A percentile compares a stretch with the other conserved stretches of the same genome.
phyloP scores from a whole-genome alignment of 2,113 vertebrate species.

The Archilochus colubris region DNA sequence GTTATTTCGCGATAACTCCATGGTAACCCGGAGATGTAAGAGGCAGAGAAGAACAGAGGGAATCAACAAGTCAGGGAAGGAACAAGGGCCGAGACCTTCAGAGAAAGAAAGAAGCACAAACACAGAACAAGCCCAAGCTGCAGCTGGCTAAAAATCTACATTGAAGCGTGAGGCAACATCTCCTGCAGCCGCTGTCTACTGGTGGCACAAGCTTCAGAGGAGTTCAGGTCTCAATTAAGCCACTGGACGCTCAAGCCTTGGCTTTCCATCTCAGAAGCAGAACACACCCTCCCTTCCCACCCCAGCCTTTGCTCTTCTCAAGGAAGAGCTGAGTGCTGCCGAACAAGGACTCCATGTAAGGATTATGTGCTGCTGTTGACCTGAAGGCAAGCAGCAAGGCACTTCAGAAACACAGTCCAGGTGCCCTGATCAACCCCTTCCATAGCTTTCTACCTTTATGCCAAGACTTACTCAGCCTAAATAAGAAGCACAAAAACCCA shows the following conservation, averaged over 20 bases:
- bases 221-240: background rate
- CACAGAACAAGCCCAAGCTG: background rate
- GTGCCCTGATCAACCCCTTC: background rate
- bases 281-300: background rate
- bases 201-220: background rate
- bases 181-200: background rate
- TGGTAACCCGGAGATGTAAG: conserved; percentile 70
- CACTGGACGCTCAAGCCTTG: background rate
- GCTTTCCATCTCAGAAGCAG: background rate
- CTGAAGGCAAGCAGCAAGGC: background rate
- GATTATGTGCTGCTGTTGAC: background rate
- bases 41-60: conserved; percentile 50
- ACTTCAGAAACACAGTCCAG: background rate
- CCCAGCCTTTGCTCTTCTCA: background rate
- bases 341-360: background rate
- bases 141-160: background rate
- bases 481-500: background rate
- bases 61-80: conserved; percentile 68
- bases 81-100: conserved; percentile 58
- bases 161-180: background rate
- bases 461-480: background rate
- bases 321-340: fast-evolving
- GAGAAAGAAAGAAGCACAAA: conserved; percentile 29
- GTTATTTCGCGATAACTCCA: conserved; percentile 71
- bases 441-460: background rate